phyloP scores from a whole-genome alignment of 1,140 invertebrate species.

The Drosophila guanche region DNA sequence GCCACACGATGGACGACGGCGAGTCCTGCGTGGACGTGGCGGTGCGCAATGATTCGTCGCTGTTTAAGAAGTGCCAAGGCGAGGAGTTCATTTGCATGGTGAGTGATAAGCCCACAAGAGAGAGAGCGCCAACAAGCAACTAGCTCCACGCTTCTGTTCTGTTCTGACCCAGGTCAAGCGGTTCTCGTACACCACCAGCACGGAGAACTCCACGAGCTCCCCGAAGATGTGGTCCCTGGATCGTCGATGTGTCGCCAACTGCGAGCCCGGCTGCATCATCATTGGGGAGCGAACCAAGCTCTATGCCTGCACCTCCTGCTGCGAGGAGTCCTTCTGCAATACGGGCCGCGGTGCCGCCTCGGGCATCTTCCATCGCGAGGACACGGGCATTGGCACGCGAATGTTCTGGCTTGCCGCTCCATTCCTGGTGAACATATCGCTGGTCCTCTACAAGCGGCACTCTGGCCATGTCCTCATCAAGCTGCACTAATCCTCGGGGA shows the following conservation, averaged over 20 bases:
- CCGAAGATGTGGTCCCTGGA: slow-evolving; percentile 92
- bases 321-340: slow-evolving; percentile 91
- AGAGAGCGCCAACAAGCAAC: background rate
- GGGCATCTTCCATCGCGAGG: slow-evolving; percentile 69
- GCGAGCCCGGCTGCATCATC: slow-evolving; percentile 93
- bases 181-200: slow-evolving; percentile 92
- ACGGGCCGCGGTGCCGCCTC: slow-evolving; percentile 84
- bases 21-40: slow-evolving; percentile 87
- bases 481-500: slow-evolving; percentile 32
- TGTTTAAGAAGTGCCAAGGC: slow-evolving; percentile 89
- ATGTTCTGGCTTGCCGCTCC: slow-evolving; percentile 68
- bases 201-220: slow-evolving; percentile 89
- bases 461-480: slow-evolving; percentile 46
- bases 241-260: slow-evolving; percentile 91
- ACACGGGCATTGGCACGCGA: slow-evolving; percentile 74
- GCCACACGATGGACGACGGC: slow-evolving; percentile 89
- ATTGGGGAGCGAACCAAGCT: slow-evolving; percentile 93
- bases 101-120: slow-evolving; percentile 41
- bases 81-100: slow-evolving; percentile 92
- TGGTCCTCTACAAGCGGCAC: slow-evolving; percentile 62
- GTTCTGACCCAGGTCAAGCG: slow-evolving; percentile 93
- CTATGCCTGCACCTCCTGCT: slow-evolving; percentile 92
- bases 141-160: too few species aligned
- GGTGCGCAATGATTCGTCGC: slow-evolving; percentile 85
- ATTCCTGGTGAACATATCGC: slow-evolving; percentile 68